phyloP scores from a whole-genome alignment of 2,888 invertebrate species.

The Colostygia pectinataria region DNA sequence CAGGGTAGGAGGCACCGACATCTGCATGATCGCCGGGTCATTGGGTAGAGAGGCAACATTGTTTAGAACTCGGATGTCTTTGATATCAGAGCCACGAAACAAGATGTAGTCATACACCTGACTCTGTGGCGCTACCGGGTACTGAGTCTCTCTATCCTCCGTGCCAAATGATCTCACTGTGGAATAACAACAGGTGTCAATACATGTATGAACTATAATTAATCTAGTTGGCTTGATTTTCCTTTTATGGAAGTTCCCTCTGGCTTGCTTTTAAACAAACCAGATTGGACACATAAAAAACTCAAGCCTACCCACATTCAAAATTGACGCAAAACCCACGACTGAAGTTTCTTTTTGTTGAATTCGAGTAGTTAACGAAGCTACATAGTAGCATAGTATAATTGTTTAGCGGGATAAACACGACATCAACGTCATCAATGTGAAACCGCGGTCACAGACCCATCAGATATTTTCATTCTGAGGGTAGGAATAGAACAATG shows the following conservation, averaged over 20 bases:
- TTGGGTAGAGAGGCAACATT: conserved; percentile 93
- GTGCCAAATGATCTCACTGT: conserved; percentile 99
- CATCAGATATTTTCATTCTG: conserved; percentile 45
- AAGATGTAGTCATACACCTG: conserved; percentile 99
- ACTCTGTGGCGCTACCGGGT: conserved; percentile 97
- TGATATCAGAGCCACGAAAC: conserved; percentile 98
- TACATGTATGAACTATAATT: neutral
- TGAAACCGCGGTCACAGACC: conserved; percentile 60
- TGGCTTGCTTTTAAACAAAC: neutral
- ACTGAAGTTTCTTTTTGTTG: neutral
- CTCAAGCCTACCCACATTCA: conserved; percentile 13
- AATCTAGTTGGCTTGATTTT: conserved; percentile 5
- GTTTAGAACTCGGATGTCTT: conserved; percentile 98
- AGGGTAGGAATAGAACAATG: conserved; percentile 68
- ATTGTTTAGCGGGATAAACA: conserved; percentile 23
- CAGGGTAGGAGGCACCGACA: conserved; percentile 89
- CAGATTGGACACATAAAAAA: neutral
- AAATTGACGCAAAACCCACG: neutral
- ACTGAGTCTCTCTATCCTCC: conserved; percentile 97
- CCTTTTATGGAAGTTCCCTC: neutral
- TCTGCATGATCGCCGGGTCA: conserved; percentile 99
- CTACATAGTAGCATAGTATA: neutral
- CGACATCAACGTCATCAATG: conserved; percentile 73
- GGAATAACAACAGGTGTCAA: conserved; percentile 50
- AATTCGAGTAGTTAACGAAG: neutral